Evolutionary conservation across 1,140 invertebrate species (phyloP).

Genomic region (Anthonomus grandis): DNA sequence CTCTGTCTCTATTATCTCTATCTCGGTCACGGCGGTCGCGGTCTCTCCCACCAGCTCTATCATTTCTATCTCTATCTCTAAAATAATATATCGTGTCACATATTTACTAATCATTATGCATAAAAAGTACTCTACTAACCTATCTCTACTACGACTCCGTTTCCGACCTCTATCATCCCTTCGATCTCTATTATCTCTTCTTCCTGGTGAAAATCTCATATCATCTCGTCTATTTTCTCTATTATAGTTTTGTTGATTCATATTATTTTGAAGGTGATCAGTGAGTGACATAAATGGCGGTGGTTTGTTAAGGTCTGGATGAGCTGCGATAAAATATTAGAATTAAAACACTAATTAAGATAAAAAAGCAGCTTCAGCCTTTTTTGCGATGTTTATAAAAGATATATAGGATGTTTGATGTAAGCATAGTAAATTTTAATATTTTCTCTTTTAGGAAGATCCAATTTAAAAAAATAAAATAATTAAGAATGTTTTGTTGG

Average conservation of each 20-base stretch:
- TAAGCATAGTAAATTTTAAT: too few relatives aligned
- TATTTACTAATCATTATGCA: too few relatives aligned
- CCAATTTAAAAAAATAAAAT: too few relatives aligned
- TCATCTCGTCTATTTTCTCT: constrained; percentile 14
- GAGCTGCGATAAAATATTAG: too few relatives aligned
- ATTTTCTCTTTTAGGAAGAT: too few relatives aligned
- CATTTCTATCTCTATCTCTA: constrained; percentile 41
- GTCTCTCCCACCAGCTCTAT: constrained; percentile 32
- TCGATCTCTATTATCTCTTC: constrained; percentile 41
- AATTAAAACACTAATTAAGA: too few relatives aligned
- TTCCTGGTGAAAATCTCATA: constrained; percentile 4
- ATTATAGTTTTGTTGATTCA: constrained; percentile 19
- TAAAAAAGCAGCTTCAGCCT: too few relatives aligned
- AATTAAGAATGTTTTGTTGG: too few relatives aligned
- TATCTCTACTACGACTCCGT: constrained; percentile 33
- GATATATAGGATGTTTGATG: too few relatives aligned
- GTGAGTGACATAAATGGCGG: constrained; percentile 15
- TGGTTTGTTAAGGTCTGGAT: constrained; percentile 14
- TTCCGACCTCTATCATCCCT: constrained; percentile 35
- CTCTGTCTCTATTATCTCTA: constrained; percentile 41
- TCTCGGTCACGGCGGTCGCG: constrained; percentile 28
- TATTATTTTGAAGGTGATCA: constrained; percentile 44
- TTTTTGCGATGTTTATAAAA: too few relatives aligned
- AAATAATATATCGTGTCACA: too few relatives aligned
- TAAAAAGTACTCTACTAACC: constrained; percentile 4